Evolutionary conservation across 2,888 invertebrate genomes (phyloP), one percentile per base, ranked within the genome.

Genomic region (Nemotelus nigrinus): DNA sequence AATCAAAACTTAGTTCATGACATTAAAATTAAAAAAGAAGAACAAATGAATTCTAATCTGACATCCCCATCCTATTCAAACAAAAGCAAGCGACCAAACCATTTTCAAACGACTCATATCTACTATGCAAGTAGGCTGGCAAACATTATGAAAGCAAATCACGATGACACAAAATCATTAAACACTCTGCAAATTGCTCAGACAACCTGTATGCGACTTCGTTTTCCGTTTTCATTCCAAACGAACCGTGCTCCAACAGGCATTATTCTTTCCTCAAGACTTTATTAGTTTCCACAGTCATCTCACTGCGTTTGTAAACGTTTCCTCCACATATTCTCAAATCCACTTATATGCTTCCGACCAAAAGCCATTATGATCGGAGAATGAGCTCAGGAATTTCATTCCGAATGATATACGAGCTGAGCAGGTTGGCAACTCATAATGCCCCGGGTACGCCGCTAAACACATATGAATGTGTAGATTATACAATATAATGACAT

Each of bases 331-430:
- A 10, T 57, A 63, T 53, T 70, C 55, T 25, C 25, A 25, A 53
- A 70, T 41, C 70, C 47, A 47, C 67, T 67, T 47, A 67, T 67
- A 67, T 39, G 48, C 48, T 48, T 50, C 44, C 41, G 43, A 63
- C 48, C 48, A 58, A 8, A 5, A n/a, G n/a, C n/a, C 25, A n/a
- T 50, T 48, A 44, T 58, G n/a, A 58, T 25, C n/a, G 71, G 43
- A 57, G 2, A 57, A 41, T 10, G 48, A 6, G 39, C 39, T 63
- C 8, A 74, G n/a, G 50, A 63, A 77, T 77, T 77, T 77, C 77
- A 77, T 60, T 77, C 68, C 68, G 79, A 79, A 79, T 79, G 79
- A 79, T 79, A 77, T 79, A 79, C 77, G 79, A 79, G 74, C 77
- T 53, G 45, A 25, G 7, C 43, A 53, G 53, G 68, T 39, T 72